Conservation (phyloP, 2,113 vertebrate genomes). For the Rhea americana region DNA sequence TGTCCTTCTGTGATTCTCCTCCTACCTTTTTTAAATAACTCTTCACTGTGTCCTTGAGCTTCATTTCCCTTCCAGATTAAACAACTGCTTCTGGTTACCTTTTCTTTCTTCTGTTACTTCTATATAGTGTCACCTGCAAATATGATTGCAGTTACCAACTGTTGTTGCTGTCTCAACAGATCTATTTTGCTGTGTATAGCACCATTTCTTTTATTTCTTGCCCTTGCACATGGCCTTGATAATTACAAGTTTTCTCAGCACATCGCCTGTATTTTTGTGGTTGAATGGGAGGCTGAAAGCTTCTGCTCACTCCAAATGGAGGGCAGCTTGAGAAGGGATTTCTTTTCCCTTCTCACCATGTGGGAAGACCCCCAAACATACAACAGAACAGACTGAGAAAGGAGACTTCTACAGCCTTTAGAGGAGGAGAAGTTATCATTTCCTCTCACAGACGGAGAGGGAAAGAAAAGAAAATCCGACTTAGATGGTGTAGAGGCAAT, state of each 20-base stretch:
- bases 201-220: neutral
- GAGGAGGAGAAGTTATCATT: neutral
- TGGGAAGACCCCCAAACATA: neutral
- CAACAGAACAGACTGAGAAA: neutral
- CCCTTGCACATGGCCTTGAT: neutral
- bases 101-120: neutral
- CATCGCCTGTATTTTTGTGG: neutral
- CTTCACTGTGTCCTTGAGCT: neutral
- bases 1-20: neutral
- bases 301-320: neutral
- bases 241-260: neutral
- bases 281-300: neutral
- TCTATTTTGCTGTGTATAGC: neutral
- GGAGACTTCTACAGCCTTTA: neutral
- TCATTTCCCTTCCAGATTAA: neutral
- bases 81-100: neutral
- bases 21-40: neutral
- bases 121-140: neutral
- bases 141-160: neutral
- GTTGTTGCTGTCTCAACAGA: neutral
- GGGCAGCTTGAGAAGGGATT: neutral
- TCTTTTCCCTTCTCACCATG: neutral
- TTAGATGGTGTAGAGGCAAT: neutral
- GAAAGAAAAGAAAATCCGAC: neutral
- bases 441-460: neutral